A percentile compares a stretch with the other conserved stretches of the same genome.
Evolutionary conservation across 2,888 invertebrate species (phyloP).

Genomic region (Tanaodytes sp.): DNA sequence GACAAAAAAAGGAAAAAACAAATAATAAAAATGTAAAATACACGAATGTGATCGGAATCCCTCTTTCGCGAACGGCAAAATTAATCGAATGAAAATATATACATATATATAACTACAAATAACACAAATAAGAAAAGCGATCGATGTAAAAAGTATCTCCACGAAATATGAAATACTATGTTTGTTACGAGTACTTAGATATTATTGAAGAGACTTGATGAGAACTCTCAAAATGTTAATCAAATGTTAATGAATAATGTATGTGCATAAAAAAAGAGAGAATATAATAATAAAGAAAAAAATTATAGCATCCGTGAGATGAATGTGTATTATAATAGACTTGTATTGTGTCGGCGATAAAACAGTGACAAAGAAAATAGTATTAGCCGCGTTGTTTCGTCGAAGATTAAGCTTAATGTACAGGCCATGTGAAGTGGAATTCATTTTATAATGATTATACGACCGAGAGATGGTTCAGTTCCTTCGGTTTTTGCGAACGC

Average conservation of each 20-base stretch:
- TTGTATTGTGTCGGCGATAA: slow-evolving; percentile 25
- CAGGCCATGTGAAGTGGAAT: slow-evolving; percentile 22
- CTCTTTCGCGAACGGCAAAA: too few relatives aligned
- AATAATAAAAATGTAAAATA: too few relatives aligned
- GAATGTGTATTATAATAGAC: slow-evolving; percentile 45
- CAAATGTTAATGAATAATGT: slow-evolving; percentile 42
- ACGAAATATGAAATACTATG: slow-evolving; percentile 32
- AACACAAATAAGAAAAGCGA: too few relatives aligned
- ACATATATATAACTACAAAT: too few relatives aligned
- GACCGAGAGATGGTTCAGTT: background rate
- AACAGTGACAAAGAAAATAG: slow-evolving; percentile 19
- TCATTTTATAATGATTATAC: slow-evolving; percentile 20
- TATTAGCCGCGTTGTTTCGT: slow-evolving; percentile 27
- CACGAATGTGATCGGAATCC: too few relatives aligned
- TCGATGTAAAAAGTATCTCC: slow-evolving; percentile 44
- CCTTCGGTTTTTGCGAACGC: background rate
- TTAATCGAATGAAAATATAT: too few relatives aligned
- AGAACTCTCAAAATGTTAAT: slow-evolving; percentile 44
- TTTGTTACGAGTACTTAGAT: slow-evolving; percentile 42
- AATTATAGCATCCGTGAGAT: slow-evolving; percentile 35
- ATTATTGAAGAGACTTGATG: slow-evolving; percentile 41
- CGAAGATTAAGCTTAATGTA: slow-evolving; percentile 28
- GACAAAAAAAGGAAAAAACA: too few relatives aligned
- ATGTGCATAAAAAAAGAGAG: slow-evolving; percentile 20
- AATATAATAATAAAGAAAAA: background rate